Percentiles rank a stretch among this genome's conserved stretches.
These are phyloP conservation scores for Chelmon rostratus DNA, from an alignment of 2,797 vertebrate species.

Conservation along the genomic window DNA sequence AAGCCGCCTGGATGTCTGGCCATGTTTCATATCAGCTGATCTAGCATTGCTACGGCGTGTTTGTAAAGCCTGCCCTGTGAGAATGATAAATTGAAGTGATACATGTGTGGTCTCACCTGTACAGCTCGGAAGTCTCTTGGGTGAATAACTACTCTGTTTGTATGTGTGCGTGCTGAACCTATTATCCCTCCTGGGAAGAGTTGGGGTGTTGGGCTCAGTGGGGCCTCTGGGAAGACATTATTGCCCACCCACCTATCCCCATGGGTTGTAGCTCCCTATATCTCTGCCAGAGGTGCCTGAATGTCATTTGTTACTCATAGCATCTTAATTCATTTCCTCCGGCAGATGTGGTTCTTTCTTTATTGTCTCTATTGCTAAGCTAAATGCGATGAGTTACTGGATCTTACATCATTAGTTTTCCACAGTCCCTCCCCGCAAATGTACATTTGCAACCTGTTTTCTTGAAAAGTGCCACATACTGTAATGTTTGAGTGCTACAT, in stretches of 20 bases:
- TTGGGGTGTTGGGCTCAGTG: constrained; percentile 60
- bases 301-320: constrained; percentile 77
- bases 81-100: constrained; percentile 86
- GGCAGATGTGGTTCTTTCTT: constrained; percentile 56
- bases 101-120: constrained; percentile 82
- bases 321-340: constrained; percentile 67
- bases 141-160: constrained; percentile 70
- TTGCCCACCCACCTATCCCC: constrained; percentile 79
- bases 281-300: constrained; percentile 65
- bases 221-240: constrained; percentile 82
- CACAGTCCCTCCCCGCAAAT: constrained; percentile 8
- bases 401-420: constrained; percentile 23
- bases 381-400: constrained; percentile 24
- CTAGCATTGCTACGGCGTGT: constrained; percentile 57
- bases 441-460: background rate
- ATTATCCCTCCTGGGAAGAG: constrained; percentile 68
- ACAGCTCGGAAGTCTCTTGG: constrained; percentile 72
- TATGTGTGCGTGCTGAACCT: constrained; percentile 65
- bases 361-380: constrained; percentile 38
- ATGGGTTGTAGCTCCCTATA: constrained; percentile 63
- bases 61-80: constrained; percentile 79
- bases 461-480: background rate
- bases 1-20: constrained; percentile 47
- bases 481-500: background rate
- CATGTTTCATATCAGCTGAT: constrained; percentile 74